A percentile compares a stretch with the other conserved stretches of the same genome.
Evolutionary conservation across 2,888 invertebrate genomes (phyloP).

Genomic region (Pandemis heparana): DNA sequence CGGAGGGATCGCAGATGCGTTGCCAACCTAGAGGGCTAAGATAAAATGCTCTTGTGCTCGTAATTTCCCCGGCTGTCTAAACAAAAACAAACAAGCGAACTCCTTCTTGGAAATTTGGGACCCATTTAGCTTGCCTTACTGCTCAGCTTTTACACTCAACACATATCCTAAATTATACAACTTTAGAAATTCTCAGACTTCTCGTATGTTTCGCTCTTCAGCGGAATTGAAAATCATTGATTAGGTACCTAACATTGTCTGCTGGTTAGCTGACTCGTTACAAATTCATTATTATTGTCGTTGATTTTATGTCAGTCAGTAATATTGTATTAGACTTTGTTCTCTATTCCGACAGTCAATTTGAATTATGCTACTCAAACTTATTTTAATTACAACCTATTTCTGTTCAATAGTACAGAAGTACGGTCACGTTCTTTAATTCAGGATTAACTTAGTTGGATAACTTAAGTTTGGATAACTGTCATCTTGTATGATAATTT

Average conservation of each 20-base stretch:
- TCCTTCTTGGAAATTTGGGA: neutral
- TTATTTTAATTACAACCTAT: neutral
- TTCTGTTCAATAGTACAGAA: neutral
- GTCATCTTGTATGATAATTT: too few species aligned
- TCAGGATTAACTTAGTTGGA: too few species aligned
- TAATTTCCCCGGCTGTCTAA: too few species aligned
- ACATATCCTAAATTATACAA: neutral
- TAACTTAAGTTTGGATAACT: too few species aligned
- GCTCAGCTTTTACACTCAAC: neutral
- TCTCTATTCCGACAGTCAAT: neutral
- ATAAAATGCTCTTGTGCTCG: too few species aligned
- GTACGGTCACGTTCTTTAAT: too few species aligned
- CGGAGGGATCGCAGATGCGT: too few species aligned
- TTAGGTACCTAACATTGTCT: neutral
- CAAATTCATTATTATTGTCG: neutral
- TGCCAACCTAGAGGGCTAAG: too few species aligned
- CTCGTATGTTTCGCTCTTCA: neutral
- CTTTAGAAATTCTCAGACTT: neutral
- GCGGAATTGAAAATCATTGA: neutral
- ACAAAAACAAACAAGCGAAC: conserved; percentile 10
- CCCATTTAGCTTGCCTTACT: neutral
- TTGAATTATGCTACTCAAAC: neutral
- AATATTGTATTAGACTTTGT: neutral
- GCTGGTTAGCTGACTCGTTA: neutral
- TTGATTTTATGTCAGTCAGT: neutral